phyloP scores from a whole-genome alignment of 2,888 invertebrate species.

The Nephrotoma appendiculata region DNA sequence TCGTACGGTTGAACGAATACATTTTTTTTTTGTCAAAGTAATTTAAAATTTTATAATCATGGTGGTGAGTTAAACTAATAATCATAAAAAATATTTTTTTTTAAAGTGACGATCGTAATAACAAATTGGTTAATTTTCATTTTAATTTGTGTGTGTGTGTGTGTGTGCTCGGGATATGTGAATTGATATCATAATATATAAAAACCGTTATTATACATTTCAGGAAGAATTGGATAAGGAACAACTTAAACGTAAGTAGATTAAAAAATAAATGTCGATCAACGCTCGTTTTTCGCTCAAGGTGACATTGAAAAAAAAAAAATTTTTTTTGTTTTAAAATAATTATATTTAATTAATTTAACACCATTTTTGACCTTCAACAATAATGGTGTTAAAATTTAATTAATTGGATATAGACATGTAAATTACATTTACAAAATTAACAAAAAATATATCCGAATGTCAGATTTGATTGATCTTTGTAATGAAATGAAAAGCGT shows the following conservation, averaged over 20 bases:
- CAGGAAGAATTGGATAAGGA: slow-evolving; percentile 66
- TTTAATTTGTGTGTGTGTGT: background rate
- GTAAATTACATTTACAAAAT: background rate
- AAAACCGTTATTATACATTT: background rate
- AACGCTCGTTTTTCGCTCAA: background rate
- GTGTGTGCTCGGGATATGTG: background rate
- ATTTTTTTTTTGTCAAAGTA: background rate
- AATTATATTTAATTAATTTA: background rate
- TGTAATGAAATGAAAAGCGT: too few species aligned
- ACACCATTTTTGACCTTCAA: background rate
- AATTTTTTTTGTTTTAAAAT: background rate
- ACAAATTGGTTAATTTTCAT: background rate
- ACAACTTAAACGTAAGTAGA: slow-evolving; percentile 56
- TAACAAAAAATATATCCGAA: background rate
- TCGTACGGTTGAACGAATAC: background rate
- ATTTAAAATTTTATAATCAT: background rate
- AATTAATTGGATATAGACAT: background rate
- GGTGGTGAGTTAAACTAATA: background rate
- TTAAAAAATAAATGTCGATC: background rate
- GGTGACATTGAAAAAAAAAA: background rate
- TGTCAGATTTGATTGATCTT: background rate
- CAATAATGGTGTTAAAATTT: background rate
- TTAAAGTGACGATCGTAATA: background rate
- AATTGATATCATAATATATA: background rate
- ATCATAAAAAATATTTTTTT: background rate